These are phyloP conservation scores for Acrocephalus scirpaceus DNA, from an alignment of 2,797 vertebrate species.

Conservation along the genomic window DNA sequence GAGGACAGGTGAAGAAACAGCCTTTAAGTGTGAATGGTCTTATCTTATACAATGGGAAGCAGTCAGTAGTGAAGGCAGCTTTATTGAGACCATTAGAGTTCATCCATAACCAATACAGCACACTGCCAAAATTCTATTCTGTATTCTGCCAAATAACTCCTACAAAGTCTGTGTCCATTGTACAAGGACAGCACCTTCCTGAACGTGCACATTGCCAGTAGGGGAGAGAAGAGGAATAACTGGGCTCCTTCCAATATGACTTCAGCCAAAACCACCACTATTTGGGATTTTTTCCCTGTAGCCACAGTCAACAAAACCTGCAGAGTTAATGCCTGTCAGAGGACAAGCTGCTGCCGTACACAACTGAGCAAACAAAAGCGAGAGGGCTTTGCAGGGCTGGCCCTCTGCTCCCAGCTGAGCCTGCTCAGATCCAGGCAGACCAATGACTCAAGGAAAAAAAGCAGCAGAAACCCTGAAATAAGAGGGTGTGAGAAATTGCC, in stretches of 20 bases:
- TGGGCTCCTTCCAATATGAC: not conserved
- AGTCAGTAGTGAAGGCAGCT: not conserved
- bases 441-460: not conserved
- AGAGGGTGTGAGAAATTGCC: not conserved
- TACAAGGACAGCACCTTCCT: not conserved
- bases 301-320: not conserved
- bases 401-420: not conserved
- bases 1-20: not conserved
- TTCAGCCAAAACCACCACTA: not conserved
- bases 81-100: not conserved
- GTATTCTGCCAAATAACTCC: not conserved
- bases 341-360: not conserved
- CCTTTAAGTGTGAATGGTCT: not conserved
- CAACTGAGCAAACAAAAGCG: accelerated
- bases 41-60: not conserved
- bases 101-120: not conserved
- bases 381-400: not conserved
- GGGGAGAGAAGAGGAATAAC: not conserved
- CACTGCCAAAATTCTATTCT: not conserved
- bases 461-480: not conserved
- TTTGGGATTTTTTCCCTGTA: not conserved
- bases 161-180: not conserved
- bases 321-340: not conserved
- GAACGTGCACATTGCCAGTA: not conserved
- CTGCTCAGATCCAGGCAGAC: not conserved